phyloP scores from a whole-genome alignment of 2,888 invertebrate genomes.

The Scaptomyza flava region DNA sequence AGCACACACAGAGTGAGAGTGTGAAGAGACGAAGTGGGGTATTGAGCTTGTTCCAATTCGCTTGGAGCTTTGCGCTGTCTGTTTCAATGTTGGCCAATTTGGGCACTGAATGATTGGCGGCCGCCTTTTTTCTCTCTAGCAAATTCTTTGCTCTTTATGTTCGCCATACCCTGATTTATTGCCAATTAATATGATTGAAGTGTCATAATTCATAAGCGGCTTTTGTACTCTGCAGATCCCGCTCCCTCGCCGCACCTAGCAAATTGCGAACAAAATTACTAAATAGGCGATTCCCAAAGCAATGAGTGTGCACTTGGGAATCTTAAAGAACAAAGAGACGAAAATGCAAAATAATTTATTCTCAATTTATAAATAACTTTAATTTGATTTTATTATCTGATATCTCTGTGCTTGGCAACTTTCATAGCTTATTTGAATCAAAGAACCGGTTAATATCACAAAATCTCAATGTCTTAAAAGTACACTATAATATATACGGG shows the following conservation, averaged over 20 bases:
- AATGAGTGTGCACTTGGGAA: conserved; percentile 43
- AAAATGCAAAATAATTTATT: conserved; percentile 2
- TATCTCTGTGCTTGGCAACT: not conserved
- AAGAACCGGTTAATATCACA: too few species aligned
- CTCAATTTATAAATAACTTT: not conserved
- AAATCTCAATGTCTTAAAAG: too few species aligned
- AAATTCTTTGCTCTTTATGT: conserved; percentile 54
- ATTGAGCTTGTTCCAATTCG: conserved; percentile 74
- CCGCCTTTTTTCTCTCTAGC: conserved; percentile 70
- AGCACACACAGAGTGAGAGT: conserved; percentile 7
- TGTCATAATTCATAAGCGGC: conserved; percentile 72
- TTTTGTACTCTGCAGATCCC: conserved; percentile 22
- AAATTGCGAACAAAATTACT: conserved; percentile 22
- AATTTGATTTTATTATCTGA: not conserved
- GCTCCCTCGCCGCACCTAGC: not conserved
- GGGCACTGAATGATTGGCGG: conserved; percentile 77
- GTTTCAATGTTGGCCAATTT: conserved; percentile 79
- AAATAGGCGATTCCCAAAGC: conserved; percentile 14
- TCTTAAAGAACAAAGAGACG: conserved; percentile 3
- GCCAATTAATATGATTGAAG: conserved; percentile 81
- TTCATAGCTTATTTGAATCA: too few species aligned
- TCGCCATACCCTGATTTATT: conserved; percentile 74
- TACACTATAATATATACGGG: too few species aligned
- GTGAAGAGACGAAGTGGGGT: conserved; percentile 22
- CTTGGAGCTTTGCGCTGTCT: conserved; percentile 73